Conservation (phyloP, 2,113 vertebrate species). For the Spilogale gracilis region DNA sequence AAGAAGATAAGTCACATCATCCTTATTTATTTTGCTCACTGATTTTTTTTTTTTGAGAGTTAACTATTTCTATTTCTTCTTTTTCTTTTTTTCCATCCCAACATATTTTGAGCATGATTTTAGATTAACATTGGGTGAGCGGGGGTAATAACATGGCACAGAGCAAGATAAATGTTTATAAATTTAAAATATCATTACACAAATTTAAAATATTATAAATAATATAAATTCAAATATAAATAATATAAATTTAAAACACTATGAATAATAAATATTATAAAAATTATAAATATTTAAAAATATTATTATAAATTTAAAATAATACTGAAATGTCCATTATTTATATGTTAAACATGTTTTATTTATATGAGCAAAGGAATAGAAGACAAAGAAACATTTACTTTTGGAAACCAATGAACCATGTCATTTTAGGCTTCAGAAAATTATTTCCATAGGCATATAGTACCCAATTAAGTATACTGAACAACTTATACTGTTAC, state of each 20-base stretch:
- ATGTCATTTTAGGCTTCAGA: neutral
- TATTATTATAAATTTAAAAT: neutral
- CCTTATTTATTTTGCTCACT: neutral
- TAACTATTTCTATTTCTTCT: neutral
- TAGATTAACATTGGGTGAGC: neutral
- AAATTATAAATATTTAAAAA: too few relatives aligned
- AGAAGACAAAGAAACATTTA: neutral
- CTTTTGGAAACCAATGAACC: neutral
- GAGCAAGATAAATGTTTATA: neutral
- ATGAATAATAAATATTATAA: too few relatives aligned
- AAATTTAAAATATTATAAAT: too few relatives aligned
- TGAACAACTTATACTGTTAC: neutral
- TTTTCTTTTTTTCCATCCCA: neutral
- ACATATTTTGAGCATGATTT: neutral
- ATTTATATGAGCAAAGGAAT: neutral
- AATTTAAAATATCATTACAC: too few relatives aligned
- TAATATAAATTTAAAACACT: too few relatives aligned
- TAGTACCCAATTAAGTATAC: neutral
- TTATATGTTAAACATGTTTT: neutral
- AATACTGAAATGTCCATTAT: neutral
- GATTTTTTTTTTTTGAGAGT: neutral
- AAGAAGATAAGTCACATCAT: neutral
- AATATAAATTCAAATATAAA: too few relatives aligned
- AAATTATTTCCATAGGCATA: conserved; percentile 8
- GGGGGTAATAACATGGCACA: neutral